Conservation (phyloP, 1,140 invertebrate genomes). For the Drosophila athabasca region DNA sequence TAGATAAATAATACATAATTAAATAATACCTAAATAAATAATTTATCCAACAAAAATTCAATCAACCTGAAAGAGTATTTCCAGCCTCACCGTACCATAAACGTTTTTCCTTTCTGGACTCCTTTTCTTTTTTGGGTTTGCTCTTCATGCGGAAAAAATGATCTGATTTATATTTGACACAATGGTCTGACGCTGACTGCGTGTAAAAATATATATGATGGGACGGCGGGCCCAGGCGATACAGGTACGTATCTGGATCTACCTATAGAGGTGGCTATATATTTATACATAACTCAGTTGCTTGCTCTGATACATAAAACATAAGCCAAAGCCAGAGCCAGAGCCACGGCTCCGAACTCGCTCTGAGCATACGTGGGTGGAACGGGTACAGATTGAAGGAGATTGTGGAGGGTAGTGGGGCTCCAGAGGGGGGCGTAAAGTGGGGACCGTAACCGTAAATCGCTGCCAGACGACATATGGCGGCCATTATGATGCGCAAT, state of each 20-base stretch:
- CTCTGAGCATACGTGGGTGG: conserved; percentile 17
- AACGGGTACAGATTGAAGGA: neutral
- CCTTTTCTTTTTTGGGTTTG: conserved; percentile 18
- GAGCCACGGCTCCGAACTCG: too few relatives aligned
- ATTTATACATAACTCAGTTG: conserved; percentile 51
- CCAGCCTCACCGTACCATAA: too few relatives aligned
- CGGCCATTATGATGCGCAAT: conserved; percentile 79
- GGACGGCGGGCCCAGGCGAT: neutral
- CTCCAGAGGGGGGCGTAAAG: conserved; percentile 10
- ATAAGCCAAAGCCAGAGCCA: conserved; percentile 45
- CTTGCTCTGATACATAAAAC: conserved; percentile 78
- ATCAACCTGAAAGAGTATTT: too few relatives aligned
- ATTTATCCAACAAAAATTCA: too few relatives aligned
- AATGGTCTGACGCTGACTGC: conserved; percentile 65
- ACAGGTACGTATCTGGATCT: conserved; percentile 28
- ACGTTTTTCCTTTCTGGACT: too few relatives aligned
- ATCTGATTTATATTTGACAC: conserved; percentile 83
- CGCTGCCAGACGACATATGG: conserved; percentile 58
- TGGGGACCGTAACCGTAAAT: conserved; percentile 50
- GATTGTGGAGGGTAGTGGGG: neutral
- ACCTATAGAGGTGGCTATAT: conserved; percentile 9
- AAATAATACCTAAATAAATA: too few relatives aligned
- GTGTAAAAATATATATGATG: conserved; percentile 51
- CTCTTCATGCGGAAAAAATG: conserved; percentile 67
- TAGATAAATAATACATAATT: too few relatives aligned